A percentile compares a stretch with the other conserved stretches of the same genome.
phyloP scores from a whole-genome alignment of 2,888 invertebrate genomes.

The Himalopsyche kuldschensis region DNA sequence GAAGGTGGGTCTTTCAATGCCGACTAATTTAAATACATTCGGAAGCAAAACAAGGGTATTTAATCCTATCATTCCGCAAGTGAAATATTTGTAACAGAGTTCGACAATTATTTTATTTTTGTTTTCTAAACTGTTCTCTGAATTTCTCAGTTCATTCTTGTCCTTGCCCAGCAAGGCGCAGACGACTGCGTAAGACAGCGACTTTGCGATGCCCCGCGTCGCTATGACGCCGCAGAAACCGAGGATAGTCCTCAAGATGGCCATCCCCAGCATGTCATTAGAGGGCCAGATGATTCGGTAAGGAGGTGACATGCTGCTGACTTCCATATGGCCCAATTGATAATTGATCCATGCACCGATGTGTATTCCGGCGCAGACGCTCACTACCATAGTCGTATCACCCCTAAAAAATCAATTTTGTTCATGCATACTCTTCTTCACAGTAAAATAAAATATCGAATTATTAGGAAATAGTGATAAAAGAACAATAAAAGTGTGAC shows the following conservation, averaged over 20 bases:
- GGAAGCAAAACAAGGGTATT: slow-evolving; percentile 78
- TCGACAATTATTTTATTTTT: slow-evolving; percentile 77
- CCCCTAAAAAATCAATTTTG: slow-evolving; percentile 64
- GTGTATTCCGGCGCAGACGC: slow-evolving; percentile 77
- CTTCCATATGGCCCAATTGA: slow-evolving; percentile 72
- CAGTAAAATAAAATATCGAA: no score
- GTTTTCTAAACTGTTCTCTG: slow-evolving; percentile 67
- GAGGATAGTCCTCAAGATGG: slow-evolving; percentile 69
- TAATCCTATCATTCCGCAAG: slow-evolving; percentile 78
- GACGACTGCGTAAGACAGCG: slow-evolving; percentile 67
- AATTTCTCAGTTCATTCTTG: slow-evolving; percentile 65
- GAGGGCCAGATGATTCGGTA: slow-evolving; percentile 81
- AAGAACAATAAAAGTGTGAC: no score
- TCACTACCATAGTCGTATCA: slow-evolving; percentile 86
- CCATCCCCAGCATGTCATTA: slow-evolving; percentile 67
- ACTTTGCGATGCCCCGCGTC: slow-evolving; percentile 70
- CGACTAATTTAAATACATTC: slow-evolving; percentile 72
- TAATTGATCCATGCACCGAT: slow-evolving; percentile 84
- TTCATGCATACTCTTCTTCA: neutral
- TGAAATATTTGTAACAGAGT: slow-evolving; percentile 80
- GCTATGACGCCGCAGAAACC: slow-evolving; percentile 76
- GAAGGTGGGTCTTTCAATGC: slow-evolving; percentile 80
- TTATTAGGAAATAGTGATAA: no score
- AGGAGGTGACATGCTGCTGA: slow-evolving; percentile 65
- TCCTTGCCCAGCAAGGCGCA: slow-evolving; percentile 72